Evolutionary conservation across 1,140 invertebrate species (phyloP), one percentile per base, ranked within the genome.

Genomic region (Probaryconus sp.): DNA sequence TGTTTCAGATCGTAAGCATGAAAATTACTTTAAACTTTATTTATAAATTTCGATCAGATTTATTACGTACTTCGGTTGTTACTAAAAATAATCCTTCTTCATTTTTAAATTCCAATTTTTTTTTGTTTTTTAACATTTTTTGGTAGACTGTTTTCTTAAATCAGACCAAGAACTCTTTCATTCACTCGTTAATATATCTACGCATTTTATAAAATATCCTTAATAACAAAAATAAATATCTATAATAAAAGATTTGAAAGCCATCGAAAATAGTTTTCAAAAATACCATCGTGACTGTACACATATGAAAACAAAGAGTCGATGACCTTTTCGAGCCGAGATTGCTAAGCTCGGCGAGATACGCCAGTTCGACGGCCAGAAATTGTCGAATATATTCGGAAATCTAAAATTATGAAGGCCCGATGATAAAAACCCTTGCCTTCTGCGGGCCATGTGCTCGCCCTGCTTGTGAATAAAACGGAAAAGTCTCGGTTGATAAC

Each of bases 371-470:
- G 55, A 63, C 31, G 72, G 51, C 71, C 78, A 70, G 69, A 75
- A 81, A 79, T 35, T 76, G 78, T 56, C 65, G 48, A 65, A 67
- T 56, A 56, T 81, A 83, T 84, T 84, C 72, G 73, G 81, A 85
- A 86, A 85, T 85, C 84, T 86, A 87, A 85, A 86, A 86, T 85
- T 86, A 82, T 80, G 73, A 74, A 77, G 69, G 48, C 45, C 68
- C 69, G 79, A 82, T 83, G 70, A 73, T 73, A 73, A 68, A 86
- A 87, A 83, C 51, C 40, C 50, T 68, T 73, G 73, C 61, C 77
- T 55, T 45, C 64, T 75, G 76, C 51, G 70, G 83, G 85, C 86
- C 86, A 87, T 87, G 84, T 87, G 86, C 77, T 51, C 56, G 55
- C 67, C 30, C 50, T 79, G 63, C 76, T 81, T 71, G 64, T 76